phyloP scores from a whole-genome alignment of 2,797 vertebrate species.

The Lates japonicus region DNA sequence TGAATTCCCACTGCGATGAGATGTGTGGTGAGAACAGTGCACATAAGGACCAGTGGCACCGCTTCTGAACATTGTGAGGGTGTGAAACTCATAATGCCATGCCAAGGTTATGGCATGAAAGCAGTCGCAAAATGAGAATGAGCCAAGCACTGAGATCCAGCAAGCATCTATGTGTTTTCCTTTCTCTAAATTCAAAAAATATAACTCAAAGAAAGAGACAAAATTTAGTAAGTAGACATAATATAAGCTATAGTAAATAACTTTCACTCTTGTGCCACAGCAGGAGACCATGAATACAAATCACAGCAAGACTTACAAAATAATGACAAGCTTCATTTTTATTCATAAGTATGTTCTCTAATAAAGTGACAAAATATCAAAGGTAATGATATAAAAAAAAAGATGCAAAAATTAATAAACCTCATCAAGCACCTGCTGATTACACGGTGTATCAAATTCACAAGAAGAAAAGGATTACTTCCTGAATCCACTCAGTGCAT shows the following conservation, averaged over 20 bases:
- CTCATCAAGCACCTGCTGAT: conserved; percentile 65
- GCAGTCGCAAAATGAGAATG: background rate
- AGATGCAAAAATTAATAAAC: conserved; percentile 49
- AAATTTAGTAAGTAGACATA: background rate
- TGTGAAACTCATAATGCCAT: conserved; percentile 20
- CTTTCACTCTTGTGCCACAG: background rate
- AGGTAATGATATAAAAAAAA: conserved; percentile 46
- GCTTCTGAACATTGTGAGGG: conserved; percentile 4
- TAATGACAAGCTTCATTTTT: conserved; percentile 49
- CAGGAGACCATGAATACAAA: conserved; percentile 25
- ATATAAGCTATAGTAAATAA: conserved; percentile 5
- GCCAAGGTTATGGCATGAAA: conserved; percentile 15
- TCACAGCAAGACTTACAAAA: conserved; percentile 23
- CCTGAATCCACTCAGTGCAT: conserved; percentile 33
- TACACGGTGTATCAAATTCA: conserved; percentile 43
- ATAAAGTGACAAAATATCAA: conserved; percentile 61
- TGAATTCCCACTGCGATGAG: conserved; percentile 16
- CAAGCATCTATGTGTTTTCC: background rate
- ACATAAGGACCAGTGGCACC: conserved; percentile 3
- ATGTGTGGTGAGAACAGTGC: conserved; percentile 18
- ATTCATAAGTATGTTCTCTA: conserved; percentile 34
- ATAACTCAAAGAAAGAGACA: background rate
- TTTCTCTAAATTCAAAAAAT: background rate
- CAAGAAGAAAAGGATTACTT: conserved; percentile 48
- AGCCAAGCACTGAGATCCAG: background rate